These are phyloP conservation scores for Semnornis frantzii DNA, from an alignment of 2,113 vertebrate species.

Conservation along the genomic window DNA sequence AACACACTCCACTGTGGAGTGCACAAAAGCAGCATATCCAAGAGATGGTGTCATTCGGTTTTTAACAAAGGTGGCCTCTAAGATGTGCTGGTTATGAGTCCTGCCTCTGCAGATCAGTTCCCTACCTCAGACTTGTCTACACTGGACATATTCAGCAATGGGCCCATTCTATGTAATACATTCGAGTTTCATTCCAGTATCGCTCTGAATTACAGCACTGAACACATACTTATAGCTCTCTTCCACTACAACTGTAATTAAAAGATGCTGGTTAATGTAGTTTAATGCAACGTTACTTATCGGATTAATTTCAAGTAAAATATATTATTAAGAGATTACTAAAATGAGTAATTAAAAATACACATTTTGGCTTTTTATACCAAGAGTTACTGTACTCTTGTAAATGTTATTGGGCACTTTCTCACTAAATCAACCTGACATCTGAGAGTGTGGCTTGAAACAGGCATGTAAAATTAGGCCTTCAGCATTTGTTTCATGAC, in stretches of 20 bases:
- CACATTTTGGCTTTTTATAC: neutral
- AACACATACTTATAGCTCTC: neutral
- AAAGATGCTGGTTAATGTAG: neutral
- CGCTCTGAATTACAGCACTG: neutral
- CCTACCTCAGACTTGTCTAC: neutral
- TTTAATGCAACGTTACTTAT: neutral
- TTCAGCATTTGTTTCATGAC: constrained; percentile 1
- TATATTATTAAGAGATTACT: constrained; percentile 1
- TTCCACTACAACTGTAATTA: neutral
- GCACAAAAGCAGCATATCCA: neutral
- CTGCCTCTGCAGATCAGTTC: neutral
- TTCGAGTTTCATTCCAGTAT: neutral
- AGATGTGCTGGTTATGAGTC: neutral
- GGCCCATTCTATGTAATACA: neutral
- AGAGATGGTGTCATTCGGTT: neutral
- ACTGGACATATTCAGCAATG: neutral
- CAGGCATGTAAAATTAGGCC: neutral
- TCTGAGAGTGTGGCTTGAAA: neutral
- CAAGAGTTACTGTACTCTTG: neutral
- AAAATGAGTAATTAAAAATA: neutral
- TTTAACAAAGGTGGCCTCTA: neutral
- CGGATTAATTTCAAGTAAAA: neutral
- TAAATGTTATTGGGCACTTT: neutral
- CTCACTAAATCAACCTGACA: neutral
- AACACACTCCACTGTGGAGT: neutral